Percentiles rank a stretch among this genome's conserved stretches.
Evolutionary conservation across 2,797 vertebrate species (phyloP).

Genomic region (Acomys russatus): DNA sequence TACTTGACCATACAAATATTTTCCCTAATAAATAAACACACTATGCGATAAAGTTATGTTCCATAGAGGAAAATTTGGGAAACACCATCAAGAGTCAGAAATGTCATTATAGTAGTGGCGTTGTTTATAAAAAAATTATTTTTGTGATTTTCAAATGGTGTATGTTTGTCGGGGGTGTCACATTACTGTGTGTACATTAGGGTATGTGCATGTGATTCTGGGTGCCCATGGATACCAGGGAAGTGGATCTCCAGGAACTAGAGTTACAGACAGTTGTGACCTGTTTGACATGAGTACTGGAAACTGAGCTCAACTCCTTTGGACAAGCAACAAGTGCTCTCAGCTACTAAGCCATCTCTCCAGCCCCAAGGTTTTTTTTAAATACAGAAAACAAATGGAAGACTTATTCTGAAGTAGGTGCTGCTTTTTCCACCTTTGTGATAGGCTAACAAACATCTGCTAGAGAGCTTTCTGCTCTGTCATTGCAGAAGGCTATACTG

Average conservation of each 20-base stretch:
- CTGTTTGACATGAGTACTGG: background rate
- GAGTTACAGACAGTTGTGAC: background rate
- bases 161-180: background rate
- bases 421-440: conserved; percentile 1
- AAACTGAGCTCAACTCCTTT: background rate
- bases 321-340: background rate
- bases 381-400: conserved; percentile 30
- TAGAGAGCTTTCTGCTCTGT: conserved; percentile 20
- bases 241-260: background rate
- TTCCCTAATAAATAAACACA: conserved; percentile 63
- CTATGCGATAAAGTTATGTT: conserved; percentile 48
- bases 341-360: background rate
- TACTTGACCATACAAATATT: conserved; percentile 50
- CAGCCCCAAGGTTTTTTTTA: background rate
- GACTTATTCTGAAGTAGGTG: conserved; percentile 11
- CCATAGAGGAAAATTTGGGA: conserved; percentile 46
- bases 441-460: background rate
- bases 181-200: background rate
- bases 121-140: background rate
- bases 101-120: background rate
- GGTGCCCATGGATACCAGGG: background rate
- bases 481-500: too few relatives aligned
- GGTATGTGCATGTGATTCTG: background rate
- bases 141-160: background rate
- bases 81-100: conserved; percentile 48